These are phyloP conservation scores for Anniella stebbinsi DNA, from an alignment of 2,797 vertebrate species.

Conservation along the genomic window DNA sequence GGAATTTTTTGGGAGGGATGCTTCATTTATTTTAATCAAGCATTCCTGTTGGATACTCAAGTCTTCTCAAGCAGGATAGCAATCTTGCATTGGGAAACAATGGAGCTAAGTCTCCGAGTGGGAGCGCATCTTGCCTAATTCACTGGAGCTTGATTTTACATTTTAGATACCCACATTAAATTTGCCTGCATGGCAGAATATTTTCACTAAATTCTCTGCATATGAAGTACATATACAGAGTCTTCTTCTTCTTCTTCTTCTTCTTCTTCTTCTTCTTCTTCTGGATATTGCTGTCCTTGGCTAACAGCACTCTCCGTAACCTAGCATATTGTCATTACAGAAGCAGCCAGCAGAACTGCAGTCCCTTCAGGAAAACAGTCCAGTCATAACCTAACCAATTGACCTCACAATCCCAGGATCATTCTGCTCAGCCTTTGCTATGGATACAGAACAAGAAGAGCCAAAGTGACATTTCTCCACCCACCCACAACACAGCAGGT, in stretches of 20 bases:
- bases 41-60: slow-evolving; percentile 56
- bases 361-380: not conserved
- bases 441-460: not conserved
- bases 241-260: not conserved
- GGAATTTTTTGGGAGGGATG: slow-evolving; percentile 51
- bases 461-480: slow-evolving; percentile 1
- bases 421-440: not conserved
- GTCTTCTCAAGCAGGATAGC: slow-evolving; percentile 51
- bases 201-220: not conserved
- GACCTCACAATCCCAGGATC: not conserved
- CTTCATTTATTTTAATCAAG: slow-evolving; percentile 67
- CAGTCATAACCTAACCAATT: not conserved
- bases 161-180: slow-evolving; percentile 50
- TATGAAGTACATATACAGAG: not conserved
- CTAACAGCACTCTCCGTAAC: slow-evolving; percentile 46
- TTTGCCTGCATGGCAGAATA: slow-evolving; percentile 55
- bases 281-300: slow-evolving; percentile 50
- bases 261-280: slow-evolving; percentile 2
- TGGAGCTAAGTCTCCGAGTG: slow-evolving; percentile 33
- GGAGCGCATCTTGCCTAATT: slow-evolving; percentile 39
- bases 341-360: not conserved
- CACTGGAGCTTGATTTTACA: slow-evolving; percentile 30
- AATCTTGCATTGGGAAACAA: slow-evolving; percentile 44
- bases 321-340: slow-evolving; percentile 31
- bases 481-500: not conserved